These are phyloP conservation scores for Eilema depressum DNA, from an alignment of 2,888 invertebrate species.

Conservation along the genomic window DNA sequence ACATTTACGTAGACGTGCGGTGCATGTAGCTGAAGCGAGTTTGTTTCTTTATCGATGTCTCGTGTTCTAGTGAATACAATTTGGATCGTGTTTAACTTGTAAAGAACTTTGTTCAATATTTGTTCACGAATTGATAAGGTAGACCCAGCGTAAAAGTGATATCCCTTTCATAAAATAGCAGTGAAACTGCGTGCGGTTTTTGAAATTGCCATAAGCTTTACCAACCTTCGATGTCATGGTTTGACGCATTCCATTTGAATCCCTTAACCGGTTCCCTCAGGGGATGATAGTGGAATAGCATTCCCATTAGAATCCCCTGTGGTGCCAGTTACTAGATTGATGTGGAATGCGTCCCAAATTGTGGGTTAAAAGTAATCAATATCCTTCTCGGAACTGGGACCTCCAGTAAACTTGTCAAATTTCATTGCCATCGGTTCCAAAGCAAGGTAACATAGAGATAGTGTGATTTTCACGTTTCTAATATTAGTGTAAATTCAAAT, in stretches of 20 bases:
- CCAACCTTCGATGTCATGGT: not conserved
- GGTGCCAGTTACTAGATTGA: not conserved
- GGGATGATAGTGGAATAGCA: too few species aligned
- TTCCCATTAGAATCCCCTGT: not conserved
- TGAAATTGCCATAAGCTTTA: not conserved
- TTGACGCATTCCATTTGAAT: not conserved
- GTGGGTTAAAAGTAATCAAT: not conserved
- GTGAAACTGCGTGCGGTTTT: not conserved
- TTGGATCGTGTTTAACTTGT: not conserved
- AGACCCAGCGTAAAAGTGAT: not conserved
- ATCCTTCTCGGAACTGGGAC: not conserved
- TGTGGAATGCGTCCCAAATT: not conserved
- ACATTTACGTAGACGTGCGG: constrained; percentile 19
- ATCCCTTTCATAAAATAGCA: not conserved
- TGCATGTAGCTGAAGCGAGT: not conserved
- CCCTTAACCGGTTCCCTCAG: too few species aligned
- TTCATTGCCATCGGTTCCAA: too few species aligned
- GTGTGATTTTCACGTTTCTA: too few species aligned
- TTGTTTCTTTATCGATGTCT: constrained; percentile 1
- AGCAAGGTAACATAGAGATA: too few species aligned
- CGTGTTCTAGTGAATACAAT: not conserved
- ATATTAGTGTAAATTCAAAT: not conserved
- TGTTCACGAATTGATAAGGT: not conserved
- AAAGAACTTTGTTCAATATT: not conserved
- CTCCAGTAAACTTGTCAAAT: too few species aligned